Evolutionary conservation across 2,113 vertebrate genomes (phyloP), one percentile per base, ranked within the genome.

Genomic region (Pontoporia blainvillei): DNA sequence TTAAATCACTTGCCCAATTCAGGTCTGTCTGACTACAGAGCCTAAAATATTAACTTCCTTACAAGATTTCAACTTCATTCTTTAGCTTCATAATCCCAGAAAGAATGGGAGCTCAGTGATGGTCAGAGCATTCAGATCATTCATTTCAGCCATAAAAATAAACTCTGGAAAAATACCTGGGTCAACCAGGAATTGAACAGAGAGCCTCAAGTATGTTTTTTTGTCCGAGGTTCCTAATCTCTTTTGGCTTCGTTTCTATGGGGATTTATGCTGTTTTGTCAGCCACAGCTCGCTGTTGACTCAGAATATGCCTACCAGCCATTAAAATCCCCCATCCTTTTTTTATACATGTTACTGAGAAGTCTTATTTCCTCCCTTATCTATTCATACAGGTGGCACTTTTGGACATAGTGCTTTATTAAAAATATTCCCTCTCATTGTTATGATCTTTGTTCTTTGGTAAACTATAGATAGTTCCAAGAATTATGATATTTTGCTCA

Each of bases 101-200:
- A 73, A 64, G 31, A 44, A n/a, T 27, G 5, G 20, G 49, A 15
- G 11, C 27, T 83, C 49, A 41, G 49, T 27, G 23, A 36, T 20
- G 17, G 29, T 73, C 57, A 57, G 36, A 88, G 62, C 12, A 69
- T 41, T 64, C 39, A 46, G 46, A 62, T 73, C 15, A 39, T 39
- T 69, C 31, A 57, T 18, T 25, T 64, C 62, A 75, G 44, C 44
- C 20, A 36, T 79, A 67, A 41, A 97, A 86, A 86, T 20, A 36
- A 91, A 57, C 64, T 76, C 64, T 78, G 67, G 59, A 66, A 76
- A 85, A 82, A 8, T 0, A 29, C 11, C 76, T 89, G 64, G 21
- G 25, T 20, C 3, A 15, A 2, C 2, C 0, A 0, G 46, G 34
- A 46, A 20, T 13, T 3, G 71, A n/a, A 23, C 21, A 49, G 21